Conservation (phyloP, 2,113 vertebrate genomes). For the Dasyornis broadbenti region DNA sequence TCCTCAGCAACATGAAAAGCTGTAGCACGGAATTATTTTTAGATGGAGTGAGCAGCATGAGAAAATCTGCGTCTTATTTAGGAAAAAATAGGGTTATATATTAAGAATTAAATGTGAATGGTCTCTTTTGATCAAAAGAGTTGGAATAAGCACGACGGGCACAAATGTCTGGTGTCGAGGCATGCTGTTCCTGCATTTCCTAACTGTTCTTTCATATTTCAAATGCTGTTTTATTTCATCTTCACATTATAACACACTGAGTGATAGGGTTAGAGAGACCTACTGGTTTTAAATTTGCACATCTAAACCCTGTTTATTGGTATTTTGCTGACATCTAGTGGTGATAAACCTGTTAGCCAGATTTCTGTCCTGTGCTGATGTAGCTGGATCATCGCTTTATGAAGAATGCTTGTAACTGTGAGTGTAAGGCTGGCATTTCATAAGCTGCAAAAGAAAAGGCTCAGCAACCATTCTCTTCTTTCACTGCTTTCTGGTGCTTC, state of each 20-base stretch:
- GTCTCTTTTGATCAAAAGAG: background rate
- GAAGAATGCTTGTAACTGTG: background rate
- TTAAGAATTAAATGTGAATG: constrained; percentile 44
- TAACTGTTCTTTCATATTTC: constrained; percentile 59
- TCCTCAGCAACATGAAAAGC: background rate
- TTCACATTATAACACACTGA: constrained; percentile 49
- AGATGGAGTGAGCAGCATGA: background rate
- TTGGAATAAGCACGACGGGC: background rate
- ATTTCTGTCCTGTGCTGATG: background rate
- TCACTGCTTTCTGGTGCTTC: background rate
- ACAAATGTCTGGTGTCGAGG: constrained; percentile 22
- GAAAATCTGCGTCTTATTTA: constrained; percentile 6
- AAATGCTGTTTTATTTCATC: constrained; percentile 53
- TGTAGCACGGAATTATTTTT: constrained; percentile 2
- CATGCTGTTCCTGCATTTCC: constrained; percentile 48
- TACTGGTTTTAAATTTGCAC: background rate
- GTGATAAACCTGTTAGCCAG: background rate
- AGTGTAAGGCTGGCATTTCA: background rate
- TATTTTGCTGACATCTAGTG: constrained; percentile 78
- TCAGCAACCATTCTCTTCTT: background rate
- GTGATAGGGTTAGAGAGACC: constrained; percentile 52
- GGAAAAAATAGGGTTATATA: background rate
- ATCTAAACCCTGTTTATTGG: constrained; percentile 15
- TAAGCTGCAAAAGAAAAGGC: background rate
- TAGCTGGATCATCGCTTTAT: background rate